Conservation (phyloP, 2,113 vertebrate species). For the Cacatua alba region DNA sequence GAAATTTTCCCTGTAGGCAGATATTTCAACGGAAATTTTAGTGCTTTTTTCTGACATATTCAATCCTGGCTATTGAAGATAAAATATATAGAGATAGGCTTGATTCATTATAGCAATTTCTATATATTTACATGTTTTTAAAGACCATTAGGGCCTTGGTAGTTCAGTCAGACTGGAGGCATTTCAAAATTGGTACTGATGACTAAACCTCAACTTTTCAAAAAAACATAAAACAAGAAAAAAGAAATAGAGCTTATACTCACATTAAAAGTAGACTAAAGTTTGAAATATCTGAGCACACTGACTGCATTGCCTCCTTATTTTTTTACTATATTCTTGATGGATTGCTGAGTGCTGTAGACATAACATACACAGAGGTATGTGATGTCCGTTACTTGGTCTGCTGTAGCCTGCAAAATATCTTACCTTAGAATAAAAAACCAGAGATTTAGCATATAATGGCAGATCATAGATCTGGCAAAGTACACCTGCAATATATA, state of each 20-base stretch:
- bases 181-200: background rate
- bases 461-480: background rate
- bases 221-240: background rate
- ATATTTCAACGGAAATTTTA: background rate
- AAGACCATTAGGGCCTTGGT: background rate
- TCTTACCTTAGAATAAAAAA: background rate
- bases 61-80: background rate
- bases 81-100: background rate
- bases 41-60: background rate
- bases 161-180: background rate
- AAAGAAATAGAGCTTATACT: background rate
- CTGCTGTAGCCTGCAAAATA: background rate
- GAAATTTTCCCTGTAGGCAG: constrained; percentile 14
- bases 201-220: background rate
- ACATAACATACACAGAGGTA: background rate
- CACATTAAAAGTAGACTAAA: background rate
- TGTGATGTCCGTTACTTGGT: background rate
- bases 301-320: background rate
- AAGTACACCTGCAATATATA: background rate
- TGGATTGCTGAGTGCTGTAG: background rate
- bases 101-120: constrained; percentile 2
- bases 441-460: background rate
- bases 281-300: background rate
- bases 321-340: background rate
- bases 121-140: background rate